phyloP scores from a whole-genome alignment of 2,888 invertebrate genomes.

The Eupithecia exiguata region DNA sequence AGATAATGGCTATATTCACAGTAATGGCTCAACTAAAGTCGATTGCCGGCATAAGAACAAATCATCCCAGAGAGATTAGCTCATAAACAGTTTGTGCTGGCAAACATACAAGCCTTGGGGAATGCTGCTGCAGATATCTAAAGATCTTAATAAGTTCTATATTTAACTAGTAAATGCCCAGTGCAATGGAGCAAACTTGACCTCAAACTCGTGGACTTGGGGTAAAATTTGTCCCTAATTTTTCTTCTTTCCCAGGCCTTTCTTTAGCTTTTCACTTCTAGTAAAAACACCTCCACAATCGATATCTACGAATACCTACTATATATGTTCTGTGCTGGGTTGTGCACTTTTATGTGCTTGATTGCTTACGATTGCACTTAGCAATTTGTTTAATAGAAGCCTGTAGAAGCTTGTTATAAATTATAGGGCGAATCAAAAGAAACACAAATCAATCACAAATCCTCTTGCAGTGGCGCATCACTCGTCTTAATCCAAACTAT shows the following conservation, averaged over 20 bases:
- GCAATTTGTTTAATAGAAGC: too few relatives aligned
- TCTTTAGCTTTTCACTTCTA: not conserved
- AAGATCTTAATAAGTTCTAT: not conserved
- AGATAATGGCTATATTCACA: too few relatives aligned
- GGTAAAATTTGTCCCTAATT: not conserved
- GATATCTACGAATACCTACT: not conserved
- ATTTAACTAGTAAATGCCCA: not conserved
- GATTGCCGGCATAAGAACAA: conserved; percentile 27
- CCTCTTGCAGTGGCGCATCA: not conserved
- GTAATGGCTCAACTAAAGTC: conserved; percentile 17
- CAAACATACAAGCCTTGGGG: conserved; percentile 29
- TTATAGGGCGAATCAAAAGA: not conserved
- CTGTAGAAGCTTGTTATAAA: too few relatives aligned
- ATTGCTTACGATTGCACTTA: too few relatives aligned
- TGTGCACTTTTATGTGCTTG: not conserved
- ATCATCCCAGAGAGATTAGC: conserved; percentile 34
- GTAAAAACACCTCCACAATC: not conserved
- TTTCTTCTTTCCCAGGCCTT: not conserved
- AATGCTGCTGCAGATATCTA: conserved; percentile 13
- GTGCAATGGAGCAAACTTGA: too few relatives aligned
- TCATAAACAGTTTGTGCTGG: conserved; percentile 33
- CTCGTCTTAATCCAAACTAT: not conserved
- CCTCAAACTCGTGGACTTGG: not conserved
- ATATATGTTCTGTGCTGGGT: not conserved
- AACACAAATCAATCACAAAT: not conserved